Percentiles rank a stretch among this genome's conserved stretches.
phyloP scores from a whole-genome alignment of 2,888 invertebrate genomes.

The Digitonthophagus gazella region DNA sequence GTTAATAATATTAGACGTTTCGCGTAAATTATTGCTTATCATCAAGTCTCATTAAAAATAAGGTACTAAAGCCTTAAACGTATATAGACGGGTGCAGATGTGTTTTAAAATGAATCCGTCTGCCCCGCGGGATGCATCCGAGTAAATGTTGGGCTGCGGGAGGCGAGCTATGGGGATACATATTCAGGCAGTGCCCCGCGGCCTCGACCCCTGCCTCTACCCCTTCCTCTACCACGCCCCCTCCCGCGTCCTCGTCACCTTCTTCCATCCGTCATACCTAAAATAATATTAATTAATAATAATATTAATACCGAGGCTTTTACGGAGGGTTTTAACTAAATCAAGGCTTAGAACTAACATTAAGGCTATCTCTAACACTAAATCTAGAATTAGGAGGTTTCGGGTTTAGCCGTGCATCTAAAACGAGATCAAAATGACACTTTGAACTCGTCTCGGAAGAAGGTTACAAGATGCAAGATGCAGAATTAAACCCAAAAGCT shows the following conservation, averaged over 20 bases:
- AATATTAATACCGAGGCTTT: too few species aligned
- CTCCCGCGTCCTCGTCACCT: slow-evolving; percentile 87
- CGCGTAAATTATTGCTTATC: background rate
- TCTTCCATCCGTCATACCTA: slow-evolving; percentile 76
- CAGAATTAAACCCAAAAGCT: too few species aligned
- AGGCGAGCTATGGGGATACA: slow-evolving; percentile 49
- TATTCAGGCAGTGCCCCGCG: slow-evolving; percentile 53
- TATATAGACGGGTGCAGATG: background rate
- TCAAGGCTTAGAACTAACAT: too few species aligned
- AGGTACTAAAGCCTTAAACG: slow-evolving; percentile 9
- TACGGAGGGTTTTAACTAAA: too few species aligned
- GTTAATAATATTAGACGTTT: background rate
- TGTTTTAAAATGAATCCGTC: background rate
- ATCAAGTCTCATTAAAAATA: background rate
- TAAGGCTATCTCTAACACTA: too few species aligned
- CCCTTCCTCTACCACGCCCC: slow-evolving; percentile 72
- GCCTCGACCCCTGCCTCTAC: slow-evolving; percentile 78
- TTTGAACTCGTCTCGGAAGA: too few species aligned
- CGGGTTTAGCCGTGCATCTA: too few species aligned
- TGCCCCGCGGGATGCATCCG: slow-evolving; percentile 11
- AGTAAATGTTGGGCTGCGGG: slow-evolving; percentile 34
- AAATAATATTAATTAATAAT: slow-evolving; percentile 35
- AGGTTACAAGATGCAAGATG: too few species aligned
- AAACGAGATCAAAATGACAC: too few species aligned
- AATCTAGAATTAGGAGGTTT: too few species aligned